Conservation (phyloP, 1,140 invertebrate genomes). For the Mactra quadrangularis region DNA sequence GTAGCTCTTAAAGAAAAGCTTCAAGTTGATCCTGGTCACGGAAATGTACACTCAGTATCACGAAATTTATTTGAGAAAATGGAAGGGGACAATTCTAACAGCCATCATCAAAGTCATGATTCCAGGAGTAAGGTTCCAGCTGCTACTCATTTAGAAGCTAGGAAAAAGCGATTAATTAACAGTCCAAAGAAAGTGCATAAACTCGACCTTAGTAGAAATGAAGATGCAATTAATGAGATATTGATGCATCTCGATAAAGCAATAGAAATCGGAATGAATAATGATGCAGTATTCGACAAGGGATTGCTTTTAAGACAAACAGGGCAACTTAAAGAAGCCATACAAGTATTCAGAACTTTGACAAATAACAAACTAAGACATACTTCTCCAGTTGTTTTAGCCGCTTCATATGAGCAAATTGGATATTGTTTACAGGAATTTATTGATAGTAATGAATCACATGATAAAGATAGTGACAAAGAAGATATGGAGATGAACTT, state of each 20-base stretch:
- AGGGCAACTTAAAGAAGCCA: not conserved
- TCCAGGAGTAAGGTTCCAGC: no score
- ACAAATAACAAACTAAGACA: constrained; percentile 4
- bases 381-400: constrained; percentile 12
- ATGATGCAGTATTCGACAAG: constrained; percentile 26
- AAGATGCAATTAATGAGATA: not conserved
- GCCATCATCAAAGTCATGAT: no score
- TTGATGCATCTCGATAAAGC: constrained; percentile 14
- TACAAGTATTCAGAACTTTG: constrained; percentile 17
- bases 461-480: not conserved
- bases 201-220: not conserved
- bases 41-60: no score
- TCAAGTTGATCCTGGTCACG: no score
- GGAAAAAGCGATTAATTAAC: no score
- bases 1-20: not conserved
- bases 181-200: no score
- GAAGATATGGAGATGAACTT: not conserved
- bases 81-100: no score
- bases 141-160: no score
- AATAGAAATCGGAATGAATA: constrained; percentile 17
- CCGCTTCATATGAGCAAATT: constrained; percentile 41
- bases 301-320: constrained; percentile 28
- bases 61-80: no score
- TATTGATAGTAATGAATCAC: not conserved
- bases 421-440: constrained; percentile 18